These are phyloP conservation scores for Etheostoma perlongum DNA, from an alignment of 2,797 vertebrate species.

Conservation along the genomic window DNA sequence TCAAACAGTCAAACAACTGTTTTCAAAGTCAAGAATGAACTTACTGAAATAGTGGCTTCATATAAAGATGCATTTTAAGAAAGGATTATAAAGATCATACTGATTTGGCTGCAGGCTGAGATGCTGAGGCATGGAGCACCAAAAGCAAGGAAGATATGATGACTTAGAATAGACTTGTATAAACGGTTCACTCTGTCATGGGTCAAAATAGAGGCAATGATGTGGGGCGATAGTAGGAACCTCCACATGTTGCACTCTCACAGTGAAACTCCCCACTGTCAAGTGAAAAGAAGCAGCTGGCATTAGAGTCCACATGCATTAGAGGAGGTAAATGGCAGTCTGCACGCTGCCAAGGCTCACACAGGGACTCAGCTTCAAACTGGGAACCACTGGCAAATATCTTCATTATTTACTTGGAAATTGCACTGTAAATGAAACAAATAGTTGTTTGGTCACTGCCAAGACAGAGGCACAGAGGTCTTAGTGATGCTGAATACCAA, in stretches of 20 bases:
- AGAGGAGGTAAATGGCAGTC: conserved; percentile 39
- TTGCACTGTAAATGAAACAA: conserved; percentile 19
- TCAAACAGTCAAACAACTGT: neutral
- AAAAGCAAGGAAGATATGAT: conserved; percentile 8
- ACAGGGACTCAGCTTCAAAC: conserved; percentile 18
- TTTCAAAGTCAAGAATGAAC: neutral
- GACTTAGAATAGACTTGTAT: conserved; percentile 22
- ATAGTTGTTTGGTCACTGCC: conserved; percentile 5
- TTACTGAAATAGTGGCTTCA: neutral
- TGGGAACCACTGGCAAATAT: conserved; percentile 24
- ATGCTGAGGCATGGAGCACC: neutral
- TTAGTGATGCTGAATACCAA: conserved; percentile 26
- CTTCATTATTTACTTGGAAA: conserved; percentile 23
- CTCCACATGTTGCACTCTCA: conserved; percentile 17
- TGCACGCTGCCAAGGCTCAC: conserved; percentile 39
- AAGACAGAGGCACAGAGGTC: conserved; percentile 17
- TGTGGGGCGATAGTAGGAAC: conserved; percentile 24
- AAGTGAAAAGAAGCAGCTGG: conserved; percentile 42
- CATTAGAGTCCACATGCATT: conserved; percentile 43
- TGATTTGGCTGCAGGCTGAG: conserved; percentile 11
- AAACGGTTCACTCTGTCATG: conserved; percentile 28
- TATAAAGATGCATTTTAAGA: neutral
- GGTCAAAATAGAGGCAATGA: conserved; percentile 47
- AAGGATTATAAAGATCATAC: neutral
- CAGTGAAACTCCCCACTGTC: conserved; percentile 35